phyloP scores from a whole-genome alignment of 2,113 vertebrate genomes.

The Oostethus manadensis region DNA sequence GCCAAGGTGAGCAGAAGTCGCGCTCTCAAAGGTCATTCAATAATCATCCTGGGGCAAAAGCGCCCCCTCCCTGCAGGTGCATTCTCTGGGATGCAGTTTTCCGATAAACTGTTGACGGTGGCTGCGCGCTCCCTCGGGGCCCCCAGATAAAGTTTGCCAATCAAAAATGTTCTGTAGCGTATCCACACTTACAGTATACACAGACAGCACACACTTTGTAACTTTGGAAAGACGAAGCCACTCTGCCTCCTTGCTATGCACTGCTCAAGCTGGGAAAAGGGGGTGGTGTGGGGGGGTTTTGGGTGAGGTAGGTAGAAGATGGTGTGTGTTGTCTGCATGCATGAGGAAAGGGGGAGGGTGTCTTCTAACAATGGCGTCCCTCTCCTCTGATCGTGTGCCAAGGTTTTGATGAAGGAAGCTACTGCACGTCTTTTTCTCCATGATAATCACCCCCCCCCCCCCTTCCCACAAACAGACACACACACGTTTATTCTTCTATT shows the following conservation, averaged over 20 bases:
- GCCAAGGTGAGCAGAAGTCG: conserved; percentile 57
- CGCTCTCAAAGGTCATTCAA: conserved; percentile 73
- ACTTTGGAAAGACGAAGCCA: conserved; percentile 66
- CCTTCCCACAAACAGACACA: conserved; percentile 28
- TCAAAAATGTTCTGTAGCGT: conserved; percentile 55
- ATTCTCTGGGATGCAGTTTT: conserved; percentile 72
- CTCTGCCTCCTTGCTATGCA: conserved; percentile 8
- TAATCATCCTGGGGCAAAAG: conserved; percentile 65
- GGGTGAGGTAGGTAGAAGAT: conserved; percentile 28
- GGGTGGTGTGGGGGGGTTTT: conserved; percentile 24
- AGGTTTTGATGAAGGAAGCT: conserved; percentile 75
- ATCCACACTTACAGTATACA: conserved; percentile 16
- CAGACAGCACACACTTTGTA: conserved; percentile 41
- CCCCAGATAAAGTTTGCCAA: conserved; percentile 74
- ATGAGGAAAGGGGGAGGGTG: conserved; percentile 44
- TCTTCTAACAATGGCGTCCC: conserved; percentile 67
- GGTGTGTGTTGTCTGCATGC: conserved; percentile 44
- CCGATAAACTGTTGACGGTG: conserved; percentile 74
- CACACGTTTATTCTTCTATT: conserved; percentile 3
- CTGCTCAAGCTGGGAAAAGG: conserved; percentile 47
- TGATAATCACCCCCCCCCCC: conserved; percentile 59
- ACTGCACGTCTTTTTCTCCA: conserved; percentile 56
- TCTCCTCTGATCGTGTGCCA: conserved; percentile 71
- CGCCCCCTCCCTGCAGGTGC: conserved; percentile 56
- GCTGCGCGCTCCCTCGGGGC: conserved; percentile 55